These are phyloP conservation scores for Spodoptera frugiperda DNA, from an alignment of 1,140 invertebrate genomes.

Conservation along the genomic window DNA sequence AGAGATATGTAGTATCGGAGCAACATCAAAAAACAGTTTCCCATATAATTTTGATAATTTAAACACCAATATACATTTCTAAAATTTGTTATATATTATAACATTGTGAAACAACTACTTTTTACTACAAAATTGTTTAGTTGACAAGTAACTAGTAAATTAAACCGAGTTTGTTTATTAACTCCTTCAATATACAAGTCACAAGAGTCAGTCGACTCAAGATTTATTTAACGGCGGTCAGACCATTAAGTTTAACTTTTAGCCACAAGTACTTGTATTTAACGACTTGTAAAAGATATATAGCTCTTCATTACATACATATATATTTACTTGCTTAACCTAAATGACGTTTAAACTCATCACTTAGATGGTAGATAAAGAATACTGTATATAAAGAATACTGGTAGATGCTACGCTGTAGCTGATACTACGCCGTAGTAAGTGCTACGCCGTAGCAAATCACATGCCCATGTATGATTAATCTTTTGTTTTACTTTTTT, in stretches of 20 bases:
- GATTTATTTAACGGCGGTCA: slow-evolving; percentile 29
- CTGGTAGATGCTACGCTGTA: not conserved
- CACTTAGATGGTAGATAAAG: not conserved
- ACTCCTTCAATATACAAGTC: slow-evolving; percentile 10
- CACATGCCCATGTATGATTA: no score
- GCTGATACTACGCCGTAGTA: slow-evolving; percentile 3
- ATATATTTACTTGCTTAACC: slow-evolving; percentile 5
- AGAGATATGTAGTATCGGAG: no score
- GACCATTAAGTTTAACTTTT: slow-evolving; percentile 26
- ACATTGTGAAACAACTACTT: no score
- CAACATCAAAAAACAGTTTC: no score
- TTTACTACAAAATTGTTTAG: no score
- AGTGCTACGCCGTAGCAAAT: no score
- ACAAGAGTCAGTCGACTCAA: not conserved
- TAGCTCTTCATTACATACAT: slow-evolving; percentile 1
- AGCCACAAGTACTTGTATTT: slow-evolving; percentile 24
- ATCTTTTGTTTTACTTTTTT: no score
- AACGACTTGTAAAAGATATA: slow-evolving; percentile 28
- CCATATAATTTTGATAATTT: no score
- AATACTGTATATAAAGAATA: not conserved
- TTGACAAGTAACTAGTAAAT: slow-evolving; percentile 15
- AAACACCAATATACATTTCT: no score
- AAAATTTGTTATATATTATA: no score
- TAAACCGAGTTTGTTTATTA: slow-evolving; percentile 18
- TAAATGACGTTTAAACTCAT: not conserved